These are phyloP conservation scores for Lutjanus campechanus DNA, from an alignment of 2,797 vertebrate species.

Conservation along the genomic window DNA sequence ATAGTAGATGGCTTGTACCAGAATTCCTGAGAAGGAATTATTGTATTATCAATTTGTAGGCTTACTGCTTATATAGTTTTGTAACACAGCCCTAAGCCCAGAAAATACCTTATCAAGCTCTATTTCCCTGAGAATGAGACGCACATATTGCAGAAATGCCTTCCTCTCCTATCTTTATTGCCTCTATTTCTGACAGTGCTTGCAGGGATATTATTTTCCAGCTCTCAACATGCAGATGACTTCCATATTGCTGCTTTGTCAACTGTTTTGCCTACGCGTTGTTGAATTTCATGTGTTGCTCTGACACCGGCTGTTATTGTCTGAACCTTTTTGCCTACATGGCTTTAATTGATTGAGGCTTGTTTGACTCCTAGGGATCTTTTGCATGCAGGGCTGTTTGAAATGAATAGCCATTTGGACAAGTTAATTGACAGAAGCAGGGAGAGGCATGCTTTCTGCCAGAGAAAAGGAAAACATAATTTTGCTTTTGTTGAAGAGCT, in stretches of 20 bases:
- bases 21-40: conserved; percentile 42
- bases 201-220: conserved; percentile 40
- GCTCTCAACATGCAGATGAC: conserved; percentile 29
- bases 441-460: conserved; percentile 54
- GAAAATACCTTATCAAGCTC: conserved; percentile 48
- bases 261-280: conserved; percentile 26
- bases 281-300: conserved; percentile 46
- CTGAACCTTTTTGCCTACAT: conserved; percentile 26
- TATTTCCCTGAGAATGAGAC: conserved; percentile 46
- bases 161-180: conserved; percentile 43
- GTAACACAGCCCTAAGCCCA: conserved; percentile 49
- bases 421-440: conserved; percentile 66
- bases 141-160: conserved; percentile 13
- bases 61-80: conserved; percentile 46
- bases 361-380: conserved; percentile 50
- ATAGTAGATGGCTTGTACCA: conserved; percentile 42
- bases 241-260: conserved; percentile 42
- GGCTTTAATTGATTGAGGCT: conserved; percentile 61
- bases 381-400: conserved; percentile 46
- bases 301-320: conserved; percentile 49
- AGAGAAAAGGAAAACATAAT: conserved; percentile 61
- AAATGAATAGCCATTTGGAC: conserved; percentile 68
- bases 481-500: conserved; percentile 64
- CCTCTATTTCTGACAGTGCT: conserved; percentile 43
- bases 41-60: conserved; percentile 48